A percentile compares a stretch with the other conserved stretches of the same genome.
Conservation (phyloP, 2,888 invertebrate genomes). For the Chymomyza caudatula region DNA sequence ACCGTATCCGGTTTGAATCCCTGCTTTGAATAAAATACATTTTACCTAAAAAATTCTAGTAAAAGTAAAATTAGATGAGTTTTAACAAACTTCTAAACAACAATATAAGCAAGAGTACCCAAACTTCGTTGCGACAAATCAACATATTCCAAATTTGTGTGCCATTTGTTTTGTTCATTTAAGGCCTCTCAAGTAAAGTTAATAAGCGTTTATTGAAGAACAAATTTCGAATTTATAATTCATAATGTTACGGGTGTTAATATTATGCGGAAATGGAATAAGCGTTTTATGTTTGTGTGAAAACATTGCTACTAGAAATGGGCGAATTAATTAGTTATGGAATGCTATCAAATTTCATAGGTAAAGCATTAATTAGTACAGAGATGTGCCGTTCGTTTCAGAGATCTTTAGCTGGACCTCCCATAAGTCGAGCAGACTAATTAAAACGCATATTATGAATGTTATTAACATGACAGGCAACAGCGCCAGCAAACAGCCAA, state of each 20-base stretch:
- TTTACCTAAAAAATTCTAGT: no score
- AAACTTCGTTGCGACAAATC: not conserved
- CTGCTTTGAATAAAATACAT: no score
- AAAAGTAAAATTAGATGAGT: no score
- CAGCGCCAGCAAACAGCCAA: conserved; percentile 60
- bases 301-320: not conserved
- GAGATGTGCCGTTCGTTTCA: not conserved
- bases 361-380: not conserved
- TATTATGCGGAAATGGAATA: conserved; percentile 63
- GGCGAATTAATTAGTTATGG: not conserved
- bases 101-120: not conserved
- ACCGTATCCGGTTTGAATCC: no score
- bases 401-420: conserved; percentile 33
- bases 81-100: no score
- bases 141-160: conserved; percentile 38
- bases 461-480: conserved; percentile 71
- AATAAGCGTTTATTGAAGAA: not conserved
- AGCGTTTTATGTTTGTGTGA: conserved; percentile 25
- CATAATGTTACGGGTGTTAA: conserved; percentile 66
- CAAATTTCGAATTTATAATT: conserved; percentile 29
- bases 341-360: not conserved
- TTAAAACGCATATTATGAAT: conserved; percentile 70
- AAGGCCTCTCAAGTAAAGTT: not conserved
- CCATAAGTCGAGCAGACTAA: conserved; percentile 61
- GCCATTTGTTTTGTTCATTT: conserved; percentile 16